Conservation (phyloP, 1,140 invertebrate genomes). For the Bombus waltoni region DNA sequence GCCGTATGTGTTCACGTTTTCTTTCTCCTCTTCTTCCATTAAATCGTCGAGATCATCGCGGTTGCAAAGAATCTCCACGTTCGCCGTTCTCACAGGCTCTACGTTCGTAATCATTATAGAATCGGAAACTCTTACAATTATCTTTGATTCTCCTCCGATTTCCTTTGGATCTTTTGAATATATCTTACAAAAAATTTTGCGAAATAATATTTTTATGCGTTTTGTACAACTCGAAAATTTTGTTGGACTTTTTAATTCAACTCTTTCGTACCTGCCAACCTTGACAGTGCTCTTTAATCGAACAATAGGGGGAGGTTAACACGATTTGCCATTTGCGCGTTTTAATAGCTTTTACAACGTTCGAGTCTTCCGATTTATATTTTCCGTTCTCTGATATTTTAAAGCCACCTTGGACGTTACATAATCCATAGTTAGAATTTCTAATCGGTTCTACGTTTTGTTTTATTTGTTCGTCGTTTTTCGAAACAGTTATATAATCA, state of each 20-base stretch:
- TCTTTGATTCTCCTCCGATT: background rate
- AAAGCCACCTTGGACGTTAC: background rate
- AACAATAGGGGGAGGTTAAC: conserved; percentile 56
- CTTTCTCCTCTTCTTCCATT: conserved; percentile 9
- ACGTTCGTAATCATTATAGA: background rate
- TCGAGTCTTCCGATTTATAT: background rate
- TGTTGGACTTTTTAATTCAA: conserved; percentile 1
- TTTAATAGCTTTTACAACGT: background rate
- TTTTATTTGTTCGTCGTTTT: background rate
- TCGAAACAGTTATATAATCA: background rate
- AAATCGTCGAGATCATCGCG: conserved; percentile 52
- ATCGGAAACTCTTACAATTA: conserved; percentile 32
- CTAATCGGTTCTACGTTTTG: background rate
- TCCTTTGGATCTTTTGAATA: conserved; percentile 24
- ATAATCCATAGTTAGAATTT: conserved; percentile 14
- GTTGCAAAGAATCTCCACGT: conserved; percentile 56
- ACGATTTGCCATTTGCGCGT: conserved; percentile 58
- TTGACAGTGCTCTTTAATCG: conserved; percentile 48
- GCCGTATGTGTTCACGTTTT: conserved; percentile 22
- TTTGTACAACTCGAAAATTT: background rate
- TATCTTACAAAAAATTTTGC: conserved; percentile 41
- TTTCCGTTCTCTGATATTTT: background rate
- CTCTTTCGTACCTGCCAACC: conserved; percentile 62
- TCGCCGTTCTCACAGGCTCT: conserved; percentile 16
- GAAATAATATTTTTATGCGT: background rate